Evolutionary conservation across 1,140 invertebrate species (phyloP).

Genomic region (Dendrolimus punctatus): DNA sequence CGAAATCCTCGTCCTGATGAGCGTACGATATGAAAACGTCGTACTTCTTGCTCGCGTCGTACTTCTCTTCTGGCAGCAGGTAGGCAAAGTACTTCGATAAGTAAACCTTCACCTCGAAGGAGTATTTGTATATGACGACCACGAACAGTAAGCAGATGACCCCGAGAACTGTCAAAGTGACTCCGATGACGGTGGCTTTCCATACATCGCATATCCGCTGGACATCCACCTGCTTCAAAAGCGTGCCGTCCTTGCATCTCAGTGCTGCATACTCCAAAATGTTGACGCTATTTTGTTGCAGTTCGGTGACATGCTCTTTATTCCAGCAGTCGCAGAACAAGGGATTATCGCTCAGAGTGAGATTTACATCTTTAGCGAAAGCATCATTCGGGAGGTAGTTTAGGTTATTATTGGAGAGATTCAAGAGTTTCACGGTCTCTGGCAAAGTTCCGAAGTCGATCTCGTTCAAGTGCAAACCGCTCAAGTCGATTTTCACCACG

Average conservation of each 20-base stretch:
- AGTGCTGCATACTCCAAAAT: not conserved
- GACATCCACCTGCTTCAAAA: constrained; percentile 1
- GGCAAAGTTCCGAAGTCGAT: not conserved
- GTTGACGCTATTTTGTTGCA: constrained; percentile 4
- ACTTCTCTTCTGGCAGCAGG: not conserved
- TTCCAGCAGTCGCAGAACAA: constrained; percentile 25
- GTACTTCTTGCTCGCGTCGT: constrained; percentile 2
- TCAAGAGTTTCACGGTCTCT: constrained; percentile 10
- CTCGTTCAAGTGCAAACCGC: constrained; percentile 1
- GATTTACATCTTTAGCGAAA: constrained; percentile 9
- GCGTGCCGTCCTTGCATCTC: not conserved
- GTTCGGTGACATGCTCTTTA: constrained; percentile 4
- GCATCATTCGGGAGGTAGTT: constrained; percentile 14
- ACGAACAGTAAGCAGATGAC: not conserved
- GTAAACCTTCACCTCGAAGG: not conserved
- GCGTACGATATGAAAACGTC: constrained; percentile 11
- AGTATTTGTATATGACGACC: not conserved
- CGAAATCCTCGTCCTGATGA: constrained; percentile 7
- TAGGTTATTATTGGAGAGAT: constrained; percentile 26
- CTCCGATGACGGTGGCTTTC: not conserved
- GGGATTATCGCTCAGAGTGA: constrained; percentile 22
- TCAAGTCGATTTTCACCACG: constrained; percentile 5
- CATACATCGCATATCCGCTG: constrained; percentile 1
- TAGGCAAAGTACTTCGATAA: not conserved
- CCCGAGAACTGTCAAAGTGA: not conserved